Evolutionary conservation across 2,113 vertebrate species (phyloP), one percentile per base, ranked within the genome.

Genomic region (Perca flavescens): DNA sequence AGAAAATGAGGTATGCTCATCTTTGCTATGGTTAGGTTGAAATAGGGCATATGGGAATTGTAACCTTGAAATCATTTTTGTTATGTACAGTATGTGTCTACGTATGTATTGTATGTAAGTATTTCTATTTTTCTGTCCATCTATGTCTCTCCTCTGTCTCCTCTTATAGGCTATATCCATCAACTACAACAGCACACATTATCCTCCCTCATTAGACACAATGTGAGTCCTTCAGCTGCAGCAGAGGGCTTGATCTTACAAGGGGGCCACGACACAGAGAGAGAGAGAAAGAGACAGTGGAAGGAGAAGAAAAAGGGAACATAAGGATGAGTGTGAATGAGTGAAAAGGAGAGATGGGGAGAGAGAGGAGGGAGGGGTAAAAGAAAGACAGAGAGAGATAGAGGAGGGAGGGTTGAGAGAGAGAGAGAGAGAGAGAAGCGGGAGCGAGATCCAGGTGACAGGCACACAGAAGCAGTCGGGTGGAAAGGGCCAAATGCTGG

Each of bases 401-500:
- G 36, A 36, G 6, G 36, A 36, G 6, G 36, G 36, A 36, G 36
- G 36, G 36, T 1, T 36, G 8, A 50, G 58, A 28, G 21, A 25
- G 15, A 36, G 50, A 16, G 25, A 21, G 71, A 67, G 65, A 58
- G 19, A 47, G 67, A 50, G 63, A 28, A 36, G 16, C 21, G 10
- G 10, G 53, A 69, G 73, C 3, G 6, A 62, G 88, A 89, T 85
- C 85, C 93, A 94, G 92, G 88, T 92, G 92, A 93, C 89, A 93
- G 80, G 86, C 87, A 78, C 74, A 74, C 82, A 89, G 79, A 91
- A 49, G 85, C 77, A 91, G 84, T 82, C 83, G 84, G 83, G 82
- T 85, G 88, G 92, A 93, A 88, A 92, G 84, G 89, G 88, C 86
- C 89, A 88, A 91, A 89, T 63, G 85, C 88, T 90, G 79, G 88